Evolutionary conservation across 2,888 invertebrate species (phyloP).

Genomic region (Brenthis ino): DNA sequence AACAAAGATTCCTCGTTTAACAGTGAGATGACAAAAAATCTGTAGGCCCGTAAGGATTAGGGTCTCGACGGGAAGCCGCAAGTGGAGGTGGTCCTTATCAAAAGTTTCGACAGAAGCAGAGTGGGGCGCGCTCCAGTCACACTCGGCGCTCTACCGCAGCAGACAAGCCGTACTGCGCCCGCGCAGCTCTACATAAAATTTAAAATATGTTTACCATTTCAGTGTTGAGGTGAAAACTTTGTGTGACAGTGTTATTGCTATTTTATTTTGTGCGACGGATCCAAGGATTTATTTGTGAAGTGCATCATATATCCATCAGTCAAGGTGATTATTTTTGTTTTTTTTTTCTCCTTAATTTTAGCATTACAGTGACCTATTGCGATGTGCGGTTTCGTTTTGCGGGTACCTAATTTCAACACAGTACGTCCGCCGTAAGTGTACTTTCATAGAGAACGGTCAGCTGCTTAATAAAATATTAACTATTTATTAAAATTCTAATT

Average conservation of each 20-base stretch:
- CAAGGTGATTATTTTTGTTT: conserved; percentile 55
- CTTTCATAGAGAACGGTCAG: conserved; percentile 42
- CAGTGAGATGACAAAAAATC: conserved; percentile 53
- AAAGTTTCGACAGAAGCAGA: conserved; percentile 63
- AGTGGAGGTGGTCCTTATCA: conserved; percentile 72
- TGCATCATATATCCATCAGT: conserved; percentile 56
- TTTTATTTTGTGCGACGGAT: conserved; percentile 43
- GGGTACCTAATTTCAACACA: conserved; percentile 70
- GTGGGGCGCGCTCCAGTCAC: conserved; percentile 59
- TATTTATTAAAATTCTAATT: neutral
- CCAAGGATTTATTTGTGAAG: conserved; percentile 58
- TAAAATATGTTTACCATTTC: conserved; percentile 67
- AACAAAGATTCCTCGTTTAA: conserved; percentile 37
- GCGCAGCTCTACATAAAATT: conserved; percentile 54
- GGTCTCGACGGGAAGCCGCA: conserved; percentile 66
- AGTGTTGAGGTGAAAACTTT: conserved; percentile 71
- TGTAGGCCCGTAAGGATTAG: conserved; percentile 71
- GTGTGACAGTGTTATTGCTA: conserved; percentile 49
- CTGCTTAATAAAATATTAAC: conserved; percentile 24
- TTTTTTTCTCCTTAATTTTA: conserved; percentile 43
- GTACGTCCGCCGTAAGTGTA: conserved; percentile 55
- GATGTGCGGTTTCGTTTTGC: conserved; percentile 64
- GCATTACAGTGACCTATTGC: conserved; percentile 56
- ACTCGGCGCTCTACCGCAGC: conserved; percentile 65
- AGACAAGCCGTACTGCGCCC: conserved; percentile 64